Base-by-base conservation (phyloP, 2,888 invertebrate genomes). In the Sturmia bella region DNA sequence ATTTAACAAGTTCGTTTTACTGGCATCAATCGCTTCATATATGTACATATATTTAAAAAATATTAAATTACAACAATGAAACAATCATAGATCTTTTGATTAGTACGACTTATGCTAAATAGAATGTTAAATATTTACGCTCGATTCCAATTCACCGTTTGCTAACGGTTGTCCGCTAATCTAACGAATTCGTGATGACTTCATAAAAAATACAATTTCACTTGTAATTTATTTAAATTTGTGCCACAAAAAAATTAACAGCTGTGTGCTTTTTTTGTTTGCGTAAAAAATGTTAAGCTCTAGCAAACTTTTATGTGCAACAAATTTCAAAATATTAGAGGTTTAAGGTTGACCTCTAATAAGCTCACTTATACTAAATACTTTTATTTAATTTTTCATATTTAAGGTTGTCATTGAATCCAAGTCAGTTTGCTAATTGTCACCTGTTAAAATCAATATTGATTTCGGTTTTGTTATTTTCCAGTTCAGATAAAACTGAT, bases 171-270 rank as follows among this genome's bases (percentile, higher is more conserved):
- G 27, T 41, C 37, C 13, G 48, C 45, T 75, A 61, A 75, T 72
- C 59, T 54, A 48, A 24, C 7, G 15, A 32, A 37, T n/a, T 74
- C 56, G 1, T 66, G 66, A 66, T 76, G 75, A 75, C 66, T 66
- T 68, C 70, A 66, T 76, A 6, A 37, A 54, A 68, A 54, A 69
- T 19, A 52, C 19, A 66, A 48, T 68, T 32, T 48, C 37, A 56
- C 69, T 63, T 39, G 41, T 73, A 13, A 68, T 72, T 76, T 73
- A 68, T 73, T 56, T 5, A 72, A 72, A 76, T 80, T 54, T 45
- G 21, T 68, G 21, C 57, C 57, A n/a, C 56, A 19, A 21, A 12
- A 41, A 61, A 43, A 61, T n/a, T n/a, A n/a, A n/a, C n/a, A n/a
- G n/a, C n/a, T 32, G 5, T 32, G 5, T 32, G 6, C 32, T 32